A percentile compares a stretch with the other conserved stretches of the same genome.
phyloP scores from a whole-genome alignment of 1,140 invertebrate species.

The Sycobia sp. region DNA sequence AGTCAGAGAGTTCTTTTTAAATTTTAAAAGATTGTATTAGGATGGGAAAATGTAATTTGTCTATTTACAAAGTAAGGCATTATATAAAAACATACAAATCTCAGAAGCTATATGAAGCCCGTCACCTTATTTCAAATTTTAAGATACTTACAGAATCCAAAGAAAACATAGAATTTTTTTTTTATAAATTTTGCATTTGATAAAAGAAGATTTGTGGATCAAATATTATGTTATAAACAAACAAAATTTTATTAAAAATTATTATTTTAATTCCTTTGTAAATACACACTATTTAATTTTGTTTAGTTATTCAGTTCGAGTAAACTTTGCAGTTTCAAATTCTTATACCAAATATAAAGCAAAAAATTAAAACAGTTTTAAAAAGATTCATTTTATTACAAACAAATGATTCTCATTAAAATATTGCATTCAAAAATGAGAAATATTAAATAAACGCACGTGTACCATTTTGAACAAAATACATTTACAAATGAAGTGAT shows the following conservation, averaged over 20 bases:
- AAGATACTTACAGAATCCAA: background rate
- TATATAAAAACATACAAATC: slow-evolving; percentile 21
- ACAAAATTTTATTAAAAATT: slow-evolving; percentile 30
- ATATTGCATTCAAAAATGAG: slow-evolving; percentile 1
- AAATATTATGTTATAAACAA: slow-evolving; percentile 28
- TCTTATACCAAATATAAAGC: background rate
- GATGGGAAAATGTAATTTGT: slow-evolving; percentile 9
- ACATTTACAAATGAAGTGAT: slow-evolving; percentile 4
- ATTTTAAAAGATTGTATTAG: slow-evolving; percentile 3
- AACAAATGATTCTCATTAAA: slow-evolving; percentile 10
- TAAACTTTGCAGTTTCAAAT: background rate
- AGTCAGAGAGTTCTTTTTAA: slow-evolving; percentile 8
- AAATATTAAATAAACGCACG: slow-evolving; percentile 9
- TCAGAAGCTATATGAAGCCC: background rate
- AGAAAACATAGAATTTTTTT: too few relatives aligned
- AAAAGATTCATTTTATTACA: slow-evolving; percentile 20
- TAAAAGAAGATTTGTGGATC: slow-evolving; percentile 17
- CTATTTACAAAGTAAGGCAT: slow-evolving; percentile 35
- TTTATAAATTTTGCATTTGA: slow-evolving; percentile 19
- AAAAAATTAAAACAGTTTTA: slow-evolving; percentile 22
- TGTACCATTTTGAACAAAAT: slow-evolving; percentile 8
- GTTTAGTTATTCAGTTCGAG: background rate
- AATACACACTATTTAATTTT: background rate
- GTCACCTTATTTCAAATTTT: background rate
- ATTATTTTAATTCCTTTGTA: background rate